Evolutionary conservation across 2,888 invertebrate genomes (phyloP).

Genomic region (Acleris holmiana): DNA sequence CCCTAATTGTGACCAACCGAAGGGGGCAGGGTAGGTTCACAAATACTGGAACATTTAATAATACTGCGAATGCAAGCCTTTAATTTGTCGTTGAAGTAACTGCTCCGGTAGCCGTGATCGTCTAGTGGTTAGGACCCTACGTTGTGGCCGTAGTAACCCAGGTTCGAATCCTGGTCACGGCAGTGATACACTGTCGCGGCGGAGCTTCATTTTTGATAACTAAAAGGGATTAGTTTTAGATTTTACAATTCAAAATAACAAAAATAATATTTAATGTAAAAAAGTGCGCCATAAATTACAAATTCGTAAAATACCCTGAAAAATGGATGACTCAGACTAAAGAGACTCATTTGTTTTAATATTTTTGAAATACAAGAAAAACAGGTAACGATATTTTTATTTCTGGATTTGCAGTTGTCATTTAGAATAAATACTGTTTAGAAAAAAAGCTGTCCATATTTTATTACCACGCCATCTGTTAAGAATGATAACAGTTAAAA

Average conservation of each 20-base stretch:
- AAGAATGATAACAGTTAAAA: neutral
- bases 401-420: too few relatives aligned
- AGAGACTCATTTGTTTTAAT: too few relatives aligned
- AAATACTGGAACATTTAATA: constrained; percentile 13
- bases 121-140: constrained; percentile 86
- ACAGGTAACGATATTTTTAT: too few relatives aligned
- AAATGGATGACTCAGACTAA: too few relatives aligned
- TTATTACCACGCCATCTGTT: constrained; percentile 16
- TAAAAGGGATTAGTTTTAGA: too few relatives aligned
- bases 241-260: too few relatives aligned
- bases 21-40: constrained; percentile 37
- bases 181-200: constrained; percentile 69
- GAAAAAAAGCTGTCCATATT: neutral
- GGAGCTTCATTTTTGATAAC: constrained; percentile 44
- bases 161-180: constrained; percentile 89
- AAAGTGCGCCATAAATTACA: neutral
- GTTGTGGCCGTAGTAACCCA: constrained; percentile 87
- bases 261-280: too few relatives aligned
- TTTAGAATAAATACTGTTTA: too few relatives aligned
- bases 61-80: constrained; percentile 23
- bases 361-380: too few relatives aligned
- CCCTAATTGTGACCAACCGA: constrained; percentile 4
- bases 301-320: neutral
- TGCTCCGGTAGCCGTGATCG: constrained; percentile 76
- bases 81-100: constrained; percentile 10